phyloP scores from a whole-genome alignment of 2,113 vertebrate species.

The Struthio camelus region DNA sequence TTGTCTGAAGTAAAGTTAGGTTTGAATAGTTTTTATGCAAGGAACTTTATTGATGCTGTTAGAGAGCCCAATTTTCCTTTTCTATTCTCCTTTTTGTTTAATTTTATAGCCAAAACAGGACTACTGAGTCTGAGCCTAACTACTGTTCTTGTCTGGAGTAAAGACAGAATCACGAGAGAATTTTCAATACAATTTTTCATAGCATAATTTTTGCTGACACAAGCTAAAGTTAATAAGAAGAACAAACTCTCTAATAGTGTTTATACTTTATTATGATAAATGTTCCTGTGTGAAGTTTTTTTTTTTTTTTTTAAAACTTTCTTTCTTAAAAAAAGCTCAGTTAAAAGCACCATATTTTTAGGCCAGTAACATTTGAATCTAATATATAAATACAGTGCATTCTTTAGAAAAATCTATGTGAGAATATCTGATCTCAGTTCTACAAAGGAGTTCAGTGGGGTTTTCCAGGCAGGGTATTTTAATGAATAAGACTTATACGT shows the following conservation, averaged over 20 bases:
- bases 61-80: neutral
- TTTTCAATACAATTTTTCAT: neutral
- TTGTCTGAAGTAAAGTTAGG: neutral
- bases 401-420: neutral
- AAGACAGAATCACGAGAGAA: neutral
- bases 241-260: neutral
- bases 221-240: neutral
- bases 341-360: neutral
- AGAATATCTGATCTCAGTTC: neutral
- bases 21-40: neutral
- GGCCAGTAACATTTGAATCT: neutral
- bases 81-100: neutral
- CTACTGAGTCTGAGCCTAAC: neutral
- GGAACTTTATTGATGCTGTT: rapidly evolving
- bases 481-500: neutral
- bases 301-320: neutral
- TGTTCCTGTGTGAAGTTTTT: neutral
- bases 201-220: rapidly evolving
- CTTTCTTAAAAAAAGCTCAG: neutral
- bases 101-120: neutral
- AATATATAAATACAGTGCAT: neutral
- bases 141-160: neutral
- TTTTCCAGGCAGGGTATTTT: neutral
- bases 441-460: neutral
- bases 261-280: neutral